Conservation (phyloP, 2,888 invertebrate genomes). For the Keiferia lycopersicella region DNA sequence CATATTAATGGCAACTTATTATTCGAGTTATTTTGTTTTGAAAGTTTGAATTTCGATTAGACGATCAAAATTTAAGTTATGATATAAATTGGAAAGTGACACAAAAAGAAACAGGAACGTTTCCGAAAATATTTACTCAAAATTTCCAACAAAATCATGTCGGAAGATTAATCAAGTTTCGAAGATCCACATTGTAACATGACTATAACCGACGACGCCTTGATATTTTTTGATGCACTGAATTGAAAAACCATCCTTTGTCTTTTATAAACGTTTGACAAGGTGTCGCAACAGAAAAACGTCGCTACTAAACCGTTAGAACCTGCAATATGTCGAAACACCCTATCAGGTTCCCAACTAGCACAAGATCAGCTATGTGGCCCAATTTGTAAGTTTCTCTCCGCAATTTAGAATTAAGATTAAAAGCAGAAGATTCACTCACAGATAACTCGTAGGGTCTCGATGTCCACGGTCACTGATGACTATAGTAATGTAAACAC, state of each 20-base stretch:
- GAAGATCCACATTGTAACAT: no score
- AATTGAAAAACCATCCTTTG: background rate
- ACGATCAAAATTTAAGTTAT: no score
- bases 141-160: no score
- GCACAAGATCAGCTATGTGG: slow-evolving; percentile 37
- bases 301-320: slow-evolving; percentile 1
- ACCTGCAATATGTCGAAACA: slow-evolving; percentile 5
- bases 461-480: slow-evolving; percentile 13
- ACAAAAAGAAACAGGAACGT: no score
- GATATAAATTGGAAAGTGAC: no score
- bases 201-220: background rate
- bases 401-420: background rate
- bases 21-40: no score
- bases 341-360: background rate
- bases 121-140: no score
- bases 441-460: background rate
- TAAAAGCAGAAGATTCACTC: slow-evolving; percentile 6
- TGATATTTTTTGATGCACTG: background rate
- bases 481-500: background rate
- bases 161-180: no score
- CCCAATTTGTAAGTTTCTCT: background rate
- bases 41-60: no score
- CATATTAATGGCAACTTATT: no score
- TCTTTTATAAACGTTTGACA: background rate
- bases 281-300: background rate